Base-by-base conservation (phyloP, 1,140 invertebrate species). In the Prorops nasuta region DNA sequence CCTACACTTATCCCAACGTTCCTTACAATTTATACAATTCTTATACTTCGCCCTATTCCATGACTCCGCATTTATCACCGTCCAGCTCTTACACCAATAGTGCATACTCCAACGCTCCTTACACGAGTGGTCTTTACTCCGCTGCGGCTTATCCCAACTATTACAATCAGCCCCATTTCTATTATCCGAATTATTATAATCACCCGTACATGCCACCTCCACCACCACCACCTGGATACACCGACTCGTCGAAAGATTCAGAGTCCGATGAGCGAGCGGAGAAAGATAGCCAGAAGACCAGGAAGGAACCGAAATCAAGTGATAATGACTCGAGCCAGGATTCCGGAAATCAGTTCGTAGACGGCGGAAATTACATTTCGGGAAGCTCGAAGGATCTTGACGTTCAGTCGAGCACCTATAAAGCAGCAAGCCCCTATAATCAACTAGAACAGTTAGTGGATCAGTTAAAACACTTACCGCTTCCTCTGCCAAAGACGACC, bases 361-460 rank as follows among this genome's bases (percentile, higher is more conserved):
- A 77, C 21, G 71, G 64, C 0, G 60, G 20, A 3, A 77, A 76
- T 28, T 74, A 64, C 20, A 54, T 76, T n/a, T 65, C 69, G 1
- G 52, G 50, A 0, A 66, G 38, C n/a, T 37, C 57, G 0, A 71
- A 64, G 10, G 74, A 76, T 41, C 49, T 73, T 8, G 72, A 74
- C 8, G 49, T 51, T 2, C 70, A 73, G 12, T 60, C 72, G 0
- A 70, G 52, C 15, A 63, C 60, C 1, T 67, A 74, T 40, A 70
- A 69, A 45, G 8, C 47, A 2, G 56, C 58, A 6, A 65, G 22
- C 20, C 17, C 49, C 0, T 66, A 66, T 19, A 76, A 72, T 37
- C 58, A 71, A 52, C 18, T 65, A 53, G 36, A 64, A 40, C 49
- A 55, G 10, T 3, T 49, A 14, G 41, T 45, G 4, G 56, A 69